Base-by-base conservation (phyloP, 2,797 vertebrate species). In the Paratrypauchen microcephalus region DNA sequence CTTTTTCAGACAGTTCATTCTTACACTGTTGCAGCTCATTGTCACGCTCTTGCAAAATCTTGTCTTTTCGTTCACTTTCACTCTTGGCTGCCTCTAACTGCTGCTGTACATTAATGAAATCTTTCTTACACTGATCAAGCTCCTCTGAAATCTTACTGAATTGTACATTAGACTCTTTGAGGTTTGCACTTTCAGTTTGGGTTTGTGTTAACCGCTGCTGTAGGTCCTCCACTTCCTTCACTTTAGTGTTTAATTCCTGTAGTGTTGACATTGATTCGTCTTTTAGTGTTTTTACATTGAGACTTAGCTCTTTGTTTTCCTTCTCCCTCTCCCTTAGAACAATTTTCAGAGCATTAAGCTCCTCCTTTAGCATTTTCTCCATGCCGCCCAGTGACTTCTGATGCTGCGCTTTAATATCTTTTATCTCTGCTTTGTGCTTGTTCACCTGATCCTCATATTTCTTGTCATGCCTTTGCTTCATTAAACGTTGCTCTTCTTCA, bases 321-420 rank as follows among this genome's bases (percentile, higher is more conserved):
- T 89, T 95, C 47, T 96, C 93, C 63, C 95, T 98, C 70, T 95
- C 95, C 71, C 93, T 89, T 57, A 97, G 62, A 6, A 93, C 87
- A 48, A 93, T 90, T 69, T 85, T 95, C 39, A 98, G 79, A 0
- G 93, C 92, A 69, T 92, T 94, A 24, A 97, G 84, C 68, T 98
- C 95, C 54, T 95, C 93, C 83, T 93, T 95, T 12, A 96, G 81
- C 23, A 79, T 80, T 85, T 95, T 95, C 81, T 97, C 93, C 15
- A 94, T 75, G 68, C 83, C 89, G 47, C 92, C 91, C 21, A 94
- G 68, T 28, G 93, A 92, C 21, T 92, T 72, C 83, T 95, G 86
- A 0, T 95, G 93, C 47, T 95, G 91, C 82, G 87, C 90, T 79
- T 93, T 87, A 65, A 95, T 89, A 57, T 55, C 79, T 71, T 91